These are phyloP conservation scores for Patiria miniata DNA, from an alignment of 35 echinoderm and acorn worm genomes.

Conservation along the genomic window DNA sequence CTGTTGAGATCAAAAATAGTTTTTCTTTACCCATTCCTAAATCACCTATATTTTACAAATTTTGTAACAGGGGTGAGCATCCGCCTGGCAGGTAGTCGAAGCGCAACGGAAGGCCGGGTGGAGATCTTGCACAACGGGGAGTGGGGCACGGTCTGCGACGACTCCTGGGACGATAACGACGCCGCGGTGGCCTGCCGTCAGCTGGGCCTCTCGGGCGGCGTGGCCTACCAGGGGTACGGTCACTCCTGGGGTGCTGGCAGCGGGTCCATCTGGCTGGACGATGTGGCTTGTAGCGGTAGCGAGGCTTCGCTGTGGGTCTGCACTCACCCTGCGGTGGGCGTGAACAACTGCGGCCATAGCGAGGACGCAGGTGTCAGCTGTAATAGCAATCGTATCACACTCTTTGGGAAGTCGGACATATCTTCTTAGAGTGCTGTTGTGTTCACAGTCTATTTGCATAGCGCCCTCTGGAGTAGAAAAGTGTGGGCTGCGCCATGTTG, in stretches of 20 bases:
- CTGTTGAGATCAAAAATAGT: background rate
- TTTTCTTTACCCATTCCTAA: too few relatives aligned
- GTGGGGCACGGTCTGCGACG: slow-evolving; percentile 53
- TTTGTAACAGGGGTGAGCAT: background rate
- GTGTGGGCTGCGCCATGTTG: too few relatives aligned
- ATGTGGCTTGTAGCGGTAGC: slow-evolving; percentile 13
- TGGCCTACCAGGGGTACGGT: background rate
- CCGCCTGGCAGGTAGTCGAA: background rate
- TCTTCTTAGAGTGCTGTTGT: too few relatives aligned
- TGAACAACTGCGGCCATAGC: slow-evolving; percentile 23
- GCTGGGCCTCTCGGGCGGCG: slow-evolving; percentile 18
- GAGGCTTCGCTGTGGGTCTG: background rate
- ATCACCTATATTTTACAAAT: background rate
- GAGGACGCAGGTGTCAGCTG: slow-evolving; percentile 48
- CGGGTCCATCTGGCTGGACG: slow-evolving; percentile 38
- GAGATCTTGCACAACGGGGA: background rate
- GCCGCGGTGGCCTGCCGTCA: slow-evolving; percentile 28
- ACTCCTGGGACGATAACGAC: slow-evolving; percentile 30
- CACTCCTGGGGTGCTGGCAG: slow-evolving; percentile 9
- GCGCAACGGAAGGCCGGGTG: slow-evolving; percentile 4
- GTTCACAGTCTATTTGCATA: too few relatives aligned
- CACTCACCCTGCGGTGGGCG: background rate
- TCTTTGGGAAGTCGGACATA: too few relatives aligned
- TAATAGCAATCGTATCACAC: too few relatives aligned
- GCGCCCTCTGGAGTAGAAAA: too few relatives aligned